A percentile compares a stretch with the other conserved stretches of the same genome.
Conservation (phyloP, 2,113 vertebrate genomes). For the Pachycephala philippinensis region DNA sequence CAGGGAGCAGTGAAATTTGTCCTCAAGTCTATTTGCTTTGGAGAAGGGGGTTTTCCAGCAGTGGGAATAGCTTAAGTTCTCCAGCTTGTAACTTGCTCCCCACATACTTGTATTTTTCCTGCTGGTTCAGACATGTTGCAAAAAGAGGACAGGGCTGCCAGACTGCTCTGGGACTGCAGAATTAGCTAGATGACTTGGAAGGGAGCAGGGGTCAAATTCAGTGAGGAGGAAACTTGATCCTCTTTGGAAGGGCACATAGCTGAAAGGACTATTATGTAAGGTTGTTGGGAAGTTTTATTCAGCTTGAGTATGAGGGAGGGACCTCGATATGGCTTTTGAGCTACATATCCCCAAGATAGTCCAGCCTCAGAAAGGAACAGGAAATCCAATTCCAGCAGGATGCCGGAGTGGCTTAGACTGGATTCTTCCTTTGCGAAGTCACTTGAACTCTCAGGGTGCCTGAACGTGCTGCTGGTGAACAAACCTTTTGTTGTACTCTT, state of each 20-base stretch:
- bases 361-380: background rate
- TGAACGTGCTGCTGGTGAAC: background rate
- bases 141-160: background rate
- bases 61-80: background rate
- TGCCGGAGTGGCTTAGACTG: background rate
- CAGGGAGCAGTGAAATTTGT: background rate
- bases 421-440: background rate
- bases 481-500: background rate
- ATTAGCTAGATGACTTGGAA: background rate
- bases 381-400: background rate
- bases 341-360: background rate
- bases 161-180: background rate
- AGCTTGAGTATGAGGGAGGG: background rate
- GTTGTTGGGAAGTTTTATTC: background rate
- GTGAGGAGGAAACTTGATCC: background rate
- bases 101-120: background rate
- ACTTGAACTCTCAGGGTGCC: background rate
- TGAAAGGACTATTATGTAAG: conserved; percentile 3
- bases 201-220: background rate
- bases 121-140: background rate
- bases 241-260: background rate
- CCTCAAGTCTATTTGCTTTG: background rate
- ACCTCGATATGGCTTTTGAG: background rate
- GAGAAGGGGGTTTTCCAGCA: background rate
- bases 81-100: background rate